These are phyloP conservation scores for Tringa solitaria DNA, from an alignment of 2,113 vertebrate species.

Conservation along the genomic window DNA sequence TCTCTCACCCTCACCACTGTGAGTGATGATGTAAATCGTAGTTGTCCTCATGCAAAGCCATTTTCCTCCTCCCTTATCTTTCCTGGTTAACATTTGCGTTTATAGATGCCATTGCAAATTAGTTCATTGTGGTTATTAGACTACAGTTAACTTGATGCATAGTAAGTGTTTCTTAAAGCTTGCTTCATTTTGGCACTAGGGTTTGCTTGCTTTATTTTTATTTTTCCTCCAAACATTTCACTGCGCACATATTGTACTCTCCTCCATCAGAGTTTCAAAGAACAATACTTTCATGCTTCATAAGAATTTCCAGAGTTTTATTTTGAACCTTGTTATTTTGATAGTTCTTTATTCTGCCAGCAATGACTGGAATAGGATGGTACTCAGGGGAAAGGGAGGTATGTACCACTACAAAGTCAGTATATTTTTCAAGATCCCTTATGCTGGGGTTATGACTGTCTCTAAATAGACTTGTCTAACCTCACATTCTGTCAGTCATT, in stretches of 20 bases:
- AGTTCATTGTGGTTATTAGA: background rate
- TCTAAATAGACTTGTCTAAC: conserved; percentile 21
- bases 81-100: background rate
- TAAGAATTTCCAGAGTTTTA: background rate
- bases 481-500: background rate
- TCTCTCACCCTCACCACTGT: background rate
- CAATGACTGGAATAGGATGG: background rate
- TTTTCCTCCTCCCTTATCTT: background rate
- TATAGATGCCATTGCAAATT: background rate
- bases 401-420: background rate
- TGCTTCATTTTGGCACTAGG: background rate
- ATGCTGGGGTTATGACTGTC: background rate
- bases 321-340: conserved; percentile 25
- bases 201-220: background rate
- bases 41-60: background rate
- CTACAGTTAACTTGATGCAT: background rate
- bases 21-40: background rate
- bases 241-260: background rate
- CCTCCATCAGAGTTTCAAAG: background rate
- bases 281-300: background rate
- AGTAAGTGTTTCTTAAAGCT: background rate
- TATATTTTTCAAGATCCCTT: background rate
- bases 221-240: background rate
- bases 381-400: background rate
- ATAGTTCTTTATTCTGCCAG: conserved; percentile 16